These are phyloP conservation scores for Anniella stebbinsi DNA, from an alignment of 2,797 vertebrate genomes.

Conservation along the genomic window DNA sequence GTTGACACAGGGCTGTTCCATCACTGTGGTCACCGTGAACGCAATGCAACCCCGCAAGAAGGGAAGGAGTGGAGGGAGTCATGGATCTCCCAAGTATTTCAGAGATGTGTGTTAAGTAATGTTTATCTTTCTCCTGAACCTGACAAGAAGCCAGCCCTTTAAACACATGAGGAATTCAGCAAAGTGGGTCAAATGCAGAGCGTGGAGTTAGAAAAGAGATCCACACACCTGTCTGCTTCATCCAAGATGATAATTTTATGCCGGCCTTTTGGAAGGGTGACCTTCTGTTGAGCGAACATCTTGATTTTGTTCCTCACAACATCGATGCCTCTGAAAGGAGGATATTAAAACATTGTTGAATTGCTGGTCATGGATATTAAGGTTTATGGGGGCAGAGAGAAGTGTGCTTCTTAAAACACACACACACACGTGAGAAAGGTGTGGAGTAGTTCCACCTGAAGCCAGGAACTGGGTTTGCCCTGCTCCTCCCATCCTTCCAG, in stretches of 20 bases:
- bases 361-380: neutral
- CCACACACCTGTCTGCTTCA: constrained; percentile 93
- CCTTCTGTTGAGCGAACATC: constrained; percentile 99
- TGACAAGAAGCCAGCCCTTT: neutral
- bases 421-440: neutral
- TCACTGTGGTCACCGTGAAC: neutral
- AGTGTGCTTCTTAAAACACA: neutral
- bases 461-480: neutral
- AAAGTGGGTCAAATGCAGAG: neutral
- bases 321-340: constrained; percentile 90
- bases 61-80: neutral
- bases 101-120: neutral
- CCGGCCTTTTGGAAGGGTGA: constrained; percentile 93
- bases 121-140: neutral
- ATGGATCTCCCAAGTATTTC: neutral
- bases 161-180: neutral
- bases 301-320: constrained; percentile 99
- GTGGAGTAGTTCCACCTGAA: neutral
- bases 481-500: neutral
- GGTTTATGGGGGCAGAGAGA: neutral
- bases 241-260: constrained; percentile 98
- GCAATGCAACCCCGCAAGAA: neutral
- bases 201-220: neutral
- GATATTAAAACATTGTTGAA: neutral
- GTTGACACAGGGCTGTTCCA: neutral